These are phyloP conservation scores for Syrista parreyssii DNA, from an alignment of 2,888 invertebrate genomes.

Conservation along the genomic window DNA sequence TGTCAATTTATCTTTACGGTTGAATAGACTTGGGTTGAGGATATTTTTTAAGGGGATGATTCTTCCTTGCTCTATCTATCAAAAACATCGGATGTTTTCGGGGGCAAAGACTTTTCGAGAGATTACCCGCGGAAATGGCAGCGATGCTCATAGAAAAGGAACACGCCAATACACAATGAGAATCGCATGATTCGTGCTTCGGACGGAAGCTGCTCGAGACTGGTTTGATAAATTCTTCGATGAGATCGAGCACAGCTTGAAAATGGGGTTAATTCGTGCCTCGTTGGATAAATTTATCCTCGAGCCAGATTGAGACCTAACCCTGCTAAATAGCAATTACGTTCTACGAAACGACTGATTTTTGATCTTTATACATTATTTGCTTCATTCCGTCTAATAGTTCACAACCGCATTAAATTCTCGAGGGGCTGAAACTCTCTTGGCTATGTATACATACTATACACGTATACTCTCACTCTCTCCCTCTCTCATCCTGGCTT, in stretches of 20 bases:
- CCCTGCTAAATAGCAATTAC: not conserved
- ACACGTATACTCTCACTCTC: not conserved
- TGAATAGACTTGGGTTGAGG: not conserved
- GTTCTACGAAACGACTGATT: not conserved
- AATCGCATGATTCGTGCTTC: not conserved
- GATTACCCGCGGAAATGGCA: not conserved
- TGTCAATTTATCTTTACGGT: slow-evolving; percentile 49
- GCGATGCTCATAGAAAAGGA: not conserved
- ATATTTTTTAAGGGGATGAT: not conserved
- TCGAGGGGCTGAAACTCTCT: slow-evolving; percentile 29
- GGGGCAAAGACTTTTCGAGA: not conserved
- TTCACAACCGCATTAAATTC: slow-evolving; percentile 40
- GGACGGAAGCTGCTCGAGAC: not conserved
- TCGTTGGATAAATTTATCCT: not conserved
- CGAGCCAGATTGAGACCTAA: not conserved
- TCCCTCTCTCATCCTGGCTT: slow-evolving; percentile 21
- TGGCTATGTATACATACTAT: slow-evolving; percentile 8
- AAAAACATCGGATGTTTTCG: not conserved
- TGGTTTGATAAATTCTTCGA: not conserved
- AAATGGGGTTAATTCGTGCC: not conserved
- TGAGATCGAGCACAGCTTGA: not conserved
- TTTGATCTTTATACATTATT: slow-evolving; percentile 29
- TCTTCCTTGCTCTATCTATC: not conserved
- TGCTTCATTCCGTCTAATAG: slow-evolving; percentile 37
- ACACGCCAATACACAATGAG: not conserved